Conservation (phyloP, 2,888 invertebrate genomes). For the Carpatolechia fugitivella region DNA sequence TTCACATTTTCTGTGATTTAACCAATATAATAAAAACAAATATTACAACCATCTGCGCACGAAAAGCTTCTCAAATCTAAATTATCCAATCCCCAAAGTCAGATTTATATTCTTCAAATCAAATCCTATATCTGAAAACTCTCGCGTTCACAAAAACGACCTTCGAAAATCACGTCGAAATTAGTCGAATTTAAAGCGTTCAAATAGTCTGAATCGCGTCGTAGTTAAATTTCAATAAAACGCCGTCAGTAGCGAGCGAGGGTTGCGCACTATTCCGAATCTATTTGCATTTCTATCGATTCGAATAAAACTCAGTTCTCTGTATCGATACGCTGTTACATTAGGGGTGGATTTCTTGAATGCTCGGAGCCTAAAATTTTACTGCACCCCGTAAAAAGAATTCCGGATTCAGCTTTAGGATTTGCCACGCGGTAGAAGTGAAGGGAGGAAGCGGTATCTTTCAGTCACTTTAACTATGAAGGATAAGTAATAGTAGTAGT, state of each 20-base stretch:
- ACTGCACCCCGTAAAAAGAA: constrained; percentile 74
- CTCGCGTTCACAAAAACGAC: background rate
- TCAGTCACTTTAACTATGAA: no score
- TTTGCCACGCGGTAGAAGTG: constrained; percentile 39
- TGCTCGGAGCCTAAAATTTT: constrained; percentile 74
- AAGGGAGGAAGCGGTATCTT: constrained; percentile 13
- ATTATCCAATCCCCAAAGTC: no score
- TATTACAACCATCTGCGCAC: no score
- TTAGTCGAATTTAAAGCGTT: constrained; percentile 5
- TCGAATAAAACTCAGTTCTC: constrained; percentile 52
- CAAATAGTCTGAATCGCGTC: background rate
- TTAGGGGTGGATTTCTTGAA: constrained; percentile 66
- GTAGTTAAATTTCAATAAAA: constrained; percentile 8
- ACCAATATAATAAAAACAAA: no score
- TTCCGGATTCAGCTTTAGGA: constrained; percentile 68
- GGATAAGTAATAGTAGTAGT: no score
- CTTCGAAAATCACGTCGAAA: background rate
- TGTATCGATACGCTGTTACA: constrained; percentile 60
- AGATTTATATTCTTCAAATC: no score
- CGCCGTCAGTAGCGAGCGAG: background rate
- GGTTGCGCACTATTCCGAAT: constrained; percentile 31
- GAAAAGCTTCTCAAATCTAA: no score
- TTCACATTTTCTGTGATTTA: no score
- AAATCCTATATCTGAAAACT: no score
- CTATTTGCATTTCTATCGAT: constrained; percentile 61